Percentiles rank a stretch among this genome's conserved stretches.
phyloP scores from a whole-genome alignment of 2,888 invertebrate genomes.

The Drosophila flavopinicola region DNA sequence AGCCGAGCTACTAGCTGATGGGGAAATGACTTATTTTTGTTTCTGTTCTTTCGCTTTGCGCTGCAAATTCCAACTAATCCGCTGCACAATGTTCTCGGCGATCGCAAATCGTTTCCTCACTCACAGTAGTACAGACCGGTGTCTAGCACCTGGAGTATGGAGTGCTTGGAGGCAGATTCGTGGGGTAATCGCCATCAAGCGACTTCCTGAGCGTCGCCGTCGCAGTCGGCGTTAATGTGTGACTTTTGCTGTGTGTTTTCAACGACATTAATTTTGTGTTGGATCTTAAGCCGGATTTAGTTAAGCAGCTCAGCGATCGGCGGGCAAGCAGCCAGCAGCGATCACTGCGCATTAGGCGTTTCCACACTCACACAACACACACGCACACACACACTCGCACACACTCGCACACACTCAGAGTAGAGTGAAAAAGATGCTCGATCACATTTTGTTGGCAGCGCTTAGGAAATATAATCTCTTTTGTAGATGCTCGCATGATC shows the following conservation, averaged over 20 bases:
- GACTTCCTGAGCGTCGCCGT: conserved; percentile 73
- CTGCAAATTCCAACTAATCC: conserved; percentile 75
- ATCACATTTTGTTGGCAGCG: conserved; percentile 77
- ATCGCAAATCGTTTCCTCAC: conserved; percentile 42
- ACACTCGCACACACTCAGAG: conserved; percentile 11
- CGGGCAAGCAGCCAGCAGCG: conserved; percentile 43
- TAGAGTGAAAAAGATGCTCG: conserved; percentile 25
- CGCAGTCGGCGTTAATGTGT: conserved; percentile 76
- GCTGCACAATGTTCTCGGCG: conserved; percentile 62
- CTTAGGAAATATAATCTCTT: conserved; percentile 82
- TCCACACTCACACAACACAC: conserved; percentile 40
- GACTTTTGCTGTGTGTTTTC: conserved; percentile 81
- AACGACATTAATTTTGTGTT: conserved; percentile 83
- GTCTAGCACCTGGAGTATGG: too few relatives aligned
- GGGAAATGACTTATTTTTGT: conserved; percentile 32
- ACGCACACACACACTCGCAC: conserved; percentile 13
- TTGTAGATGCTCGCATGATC: conserved; percentile 81
- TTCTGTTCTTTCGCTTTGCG: conserved; percentile 57
- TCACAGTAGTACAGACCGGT: too few relatives aligned
- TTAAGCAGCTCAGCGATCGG: conserved; percentile 84
- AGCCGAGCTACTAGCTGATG: conserved; percentile 10
- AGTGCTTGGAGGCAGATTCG: conserved; percentile 21
- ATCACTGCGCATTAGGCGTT: conserved; percentile 63
- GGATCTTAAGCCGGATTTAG: conserved; percentile 84
- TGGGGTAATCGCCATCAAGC: conserved; percentile 58